Evolutionary conservation across 2,113 vertebrate species (phyloP).

Genomic region (Pangasianodon gigas): DNA sequence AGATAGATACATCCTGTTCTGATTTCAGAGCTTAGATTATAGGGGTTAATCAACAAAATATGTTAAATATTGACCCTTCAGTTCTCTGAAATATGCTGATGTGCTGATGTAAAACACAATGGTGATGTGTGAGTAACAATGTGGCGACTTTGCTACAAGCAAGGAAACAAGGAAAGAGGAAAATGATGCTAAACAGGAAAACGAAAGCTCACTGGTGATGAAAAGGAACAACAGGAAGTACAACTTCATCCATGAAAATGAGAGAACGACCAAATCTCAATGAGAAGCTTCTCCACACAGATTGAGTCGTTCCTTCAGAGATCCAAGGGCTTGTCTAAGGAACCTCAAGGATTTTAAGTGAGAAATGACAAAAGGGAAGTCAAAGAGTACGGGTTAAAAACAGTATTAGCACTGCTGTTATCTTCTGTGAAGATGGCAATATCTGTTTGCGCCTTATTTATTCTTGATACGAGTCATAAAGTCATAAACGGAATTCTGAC

Average conservation of each 20-base stretch:
- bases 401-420: background rate
- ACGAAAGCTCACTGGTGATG: background rate
- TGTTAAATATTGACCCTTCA: too few relatives aligned
- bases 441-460: background rate
- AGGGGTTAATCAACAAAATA: too few relatives aligned
- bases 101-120: background rate
- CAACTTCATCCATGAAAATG: background rate
- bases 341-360: background rate
- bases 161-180: background rate
- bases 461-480: background rate
- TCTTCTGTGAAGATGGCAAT: constrained; percentile 4
- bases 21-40: too few relatives aligned
- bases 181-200: background rate
- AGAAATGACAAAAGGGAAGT: background rate
- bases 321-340: background rate
- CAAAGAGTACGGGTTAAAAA: background rate
- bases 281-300: background rate
- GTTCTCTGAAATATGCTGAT: background rate
- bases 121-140: background rate
- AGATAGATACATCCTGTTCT: too few relatives aligned
- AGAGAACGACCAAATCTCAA: background rate
- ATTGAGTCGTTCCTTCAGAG: background rate
- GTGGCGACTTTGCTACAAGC: background rate
- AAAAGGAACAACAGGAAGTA: background rate
- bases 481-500: background rate